Percentiles rank a stretch among this genome's conserved stretches.
Conservation (phyloP, 2,797 vertebrate species). For the Amniataba percoides region DNA sequence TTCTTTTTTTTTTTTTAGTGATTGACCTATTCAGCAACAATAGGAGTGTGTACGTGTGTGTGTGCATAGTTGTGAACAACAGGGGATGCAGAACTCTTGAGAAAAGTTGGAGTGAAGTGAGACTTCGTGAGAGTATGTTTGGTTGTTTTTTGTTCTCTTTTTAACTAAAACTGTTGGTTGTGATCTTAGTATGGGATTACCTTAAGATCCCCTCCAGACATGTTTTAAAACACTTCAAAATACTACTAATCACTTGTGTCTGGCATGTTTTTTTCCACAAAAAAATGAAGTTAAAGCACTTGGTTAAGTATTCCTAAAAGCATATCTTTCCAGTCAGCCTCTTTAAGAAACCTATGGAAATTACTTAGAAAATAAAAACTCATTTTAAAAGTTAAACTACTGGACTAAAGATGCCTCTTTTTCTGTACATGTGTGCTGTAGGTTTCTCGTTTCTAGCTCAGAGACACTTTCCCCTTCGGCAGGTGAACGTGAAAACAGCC, state of each 20-base stretch:
- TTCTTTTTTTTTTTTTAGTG: constrained; percentile 8
- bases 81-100: constrained; percentile 18
- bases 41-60: not conserved
- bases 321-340: not conserved
- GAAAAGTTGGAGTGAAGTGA: constrained; percentile 31
- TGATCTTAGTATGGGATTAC: not conserved
- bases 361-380: too few species aligned
- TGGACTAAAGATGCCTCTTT: not conserved
- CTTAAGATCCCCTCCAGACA: not conserved
- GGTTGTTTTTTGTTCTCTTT: not conserved
- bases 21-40: constrained; percentile 42
- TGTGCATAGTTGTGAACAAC: not conserved
- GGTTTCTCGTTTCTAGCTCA: not conserved
- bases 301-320: not conserved
- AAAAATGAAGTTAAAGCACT: not conserved
- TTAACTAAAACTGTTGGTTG: not conserved
- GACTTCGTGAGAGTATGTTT: constrained; percentile 13
- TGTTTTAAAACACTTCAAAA: not conserved
- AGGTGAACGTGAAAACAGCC: not conserved
- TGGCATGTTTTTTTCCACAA: not conserved
- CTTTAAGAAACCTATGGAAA: not conserved
- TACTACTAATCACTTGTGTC: not conserved
- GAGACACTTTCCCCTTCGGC: not conserved
- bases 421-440: not conserved
- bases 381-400: not conserved